Evolutionary conservation across 2,797 vertebrate genomes (phyloP).

Genomic region (Cetoscarus ocellatus): DNA sequence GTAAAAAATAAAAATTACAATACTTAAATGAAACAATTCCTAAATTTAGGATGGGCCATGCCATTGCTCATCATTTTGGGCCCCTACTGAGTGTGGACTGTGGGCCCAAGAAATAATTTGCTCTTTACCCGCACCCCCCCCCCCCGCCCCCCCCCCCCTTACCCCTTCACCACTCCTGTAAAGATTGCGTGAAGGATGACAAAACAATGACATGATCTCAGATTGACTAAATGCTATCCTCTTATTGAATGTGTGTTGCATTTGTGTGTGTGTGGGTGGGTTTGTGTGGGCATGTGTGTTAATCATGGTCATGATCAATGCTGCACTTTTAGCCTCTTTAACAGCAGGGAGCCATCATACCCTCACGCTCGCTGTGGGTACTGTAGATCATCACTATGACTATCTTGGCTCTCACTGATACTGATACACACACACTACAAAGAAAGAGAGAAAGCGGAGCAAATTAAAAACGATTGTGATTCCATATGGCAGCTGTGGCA

Average conservation of each 20-base stretch:
- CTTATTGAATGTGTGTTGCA: constrained; percentile 3
- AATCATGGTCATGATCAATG: constrained; percentile 48
- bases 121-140: no score
- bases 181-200: background rate
- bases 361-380: constrained; percentile 1
- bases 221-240: constrained; percentile 14
- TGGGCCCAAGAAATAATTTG: no score
- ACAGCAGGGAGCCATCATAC: constrained; percentile 18
- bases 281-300: constrained; percentile 21
- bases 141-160: no score
- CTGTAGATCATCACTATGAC: constrained; percentile 43
- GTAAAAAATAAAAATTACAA: no score
- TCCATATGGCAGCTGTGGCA: constrained; percentile 66
- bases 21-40: no score
- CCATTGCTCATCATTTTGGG: no score
- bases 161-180: background rate
- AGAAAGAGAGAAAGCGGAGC: constrained; percentile 29
- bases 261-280: constrained; percentile 6
- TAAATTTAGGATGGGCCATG: no score
- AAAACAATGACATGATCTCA: constrained; percentile 33
- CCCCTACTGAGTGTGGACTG: no score
- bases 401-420: constrained; percentile 24
- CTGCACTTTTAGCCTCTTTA: constrained; percentile 21
- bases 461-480: constrained; percentile 71
- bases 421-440: background rate